Conservation (phyloP, 2,113 vertebrate genomes). For the Eretmodus cyanostictus region DNA sequence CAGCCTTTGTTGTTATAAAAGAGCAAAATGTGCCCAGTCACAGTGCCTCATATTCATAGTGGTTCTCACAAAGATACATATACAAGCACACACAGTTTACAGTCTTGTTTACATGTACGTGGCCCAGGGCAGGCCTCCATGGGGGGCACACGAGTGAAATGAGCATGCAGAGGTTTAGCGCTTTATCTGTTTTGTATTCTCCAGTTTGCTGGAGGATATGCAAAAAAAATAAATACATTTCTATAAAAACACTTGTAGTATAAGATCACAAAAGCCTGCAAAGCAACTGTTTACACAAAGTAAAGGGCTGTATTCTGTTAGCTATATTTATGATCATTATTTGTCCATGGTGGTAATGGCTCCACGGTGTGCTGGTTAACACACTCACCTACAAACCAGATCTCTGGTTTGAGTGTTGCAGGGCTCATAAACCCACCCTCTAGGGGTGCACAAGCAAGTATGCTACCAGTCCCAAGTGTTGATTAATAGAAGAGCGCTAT, state of each 20-base stretch:
- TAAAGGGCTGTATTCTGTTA: neutral
- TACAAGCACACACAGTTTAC: neutral
- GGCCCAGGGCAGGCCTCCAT: neutral
- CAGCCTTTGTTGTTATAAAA: neutral
- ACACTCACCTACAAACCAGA: neutral
- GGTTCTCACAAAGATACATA: neutral
- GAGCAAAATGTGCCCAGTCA: neutral
- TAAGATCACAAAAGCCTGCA: neutral
- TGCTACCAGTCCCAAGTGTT: neutral
- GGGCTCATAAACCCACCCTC: neutral
- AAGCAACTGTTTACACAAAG: neutral
- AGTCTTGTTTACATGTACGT: neutral
- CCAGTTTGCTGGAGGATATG: neutral
- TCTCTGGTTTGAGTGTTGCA: neutral
- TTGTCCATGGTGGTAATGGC: neutral
- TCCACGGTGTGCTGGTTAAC: neutral
- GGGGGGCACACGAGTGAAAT: neutral
- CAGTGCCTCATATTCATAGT: neutral
- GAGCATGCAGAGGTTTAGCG: neutral
- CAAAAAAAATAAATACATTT: neutral
- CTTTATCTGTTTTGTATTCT: neutral
- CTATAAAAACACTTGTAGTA: neutral
- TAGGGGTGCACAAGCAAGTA: neutral
- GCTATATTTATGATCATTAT: neutral
- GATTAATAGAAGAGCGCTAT: neutral